phyloP scores from a whole-genome alignment of 2,797 vertebrate species.

The Poeciliopsis paucimaculata region DNA sequence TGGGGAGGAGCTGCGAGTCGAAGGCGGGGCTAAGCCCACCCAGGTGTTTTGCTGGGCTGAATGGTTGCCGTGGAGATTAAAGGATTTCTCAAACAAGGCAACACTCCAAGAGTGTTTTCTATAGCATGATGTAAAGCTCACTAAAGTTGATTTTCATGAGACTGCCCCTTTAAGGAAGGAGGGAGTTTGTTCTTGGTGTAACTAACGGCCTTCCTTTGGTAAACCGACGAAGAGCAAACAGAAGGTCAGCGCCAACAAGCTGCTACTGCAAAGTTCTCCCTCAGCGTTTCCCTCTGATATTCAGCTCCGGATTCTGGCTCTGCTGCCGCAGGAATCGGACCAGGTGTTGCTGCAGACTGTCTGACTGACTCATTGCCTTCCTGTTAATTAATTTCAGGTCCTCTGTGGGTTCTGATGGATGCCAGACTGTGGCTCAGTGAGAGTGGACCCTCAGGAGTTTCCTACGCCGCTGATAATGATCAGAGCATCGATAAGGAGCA shows the following conservation, averaged over 20 bases:
- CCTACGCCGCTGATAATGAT: slow-evolving; percentile 3
- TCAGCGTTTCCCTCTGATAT: neutral
- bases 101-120: too few species aligned
- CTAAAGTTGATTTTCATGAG: too few species aligned
- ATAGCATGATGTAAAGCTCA: too few species aligned
- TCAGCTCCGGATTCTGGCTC: neutral
- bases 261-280: neutral
- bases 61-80: too few species aligned
- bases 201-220: slow-evolving; percentile 20
- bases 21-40: too few species aligned
- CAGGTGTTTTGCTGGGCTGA: too few species aligned
- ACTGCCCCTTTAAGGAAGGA: neutral
- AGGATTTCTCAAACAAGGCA: too few species aligned
- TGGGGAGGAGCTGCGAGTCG: too few species aligned
- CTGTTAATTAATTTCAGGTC: slow-evolving; percentile 4
- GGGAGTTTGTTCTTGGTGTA: slow-evolving; percentile 9
- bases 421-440: neutral
- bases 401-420: slow-evolving; percentile 22
- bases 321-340: neutral
- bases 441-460: neutral
- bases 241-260: slow-evolving; percentile 1
- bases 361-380: slow-evolving; percentile 9
- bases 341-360: neutral
- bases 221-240: slow-evolving; percentile 43
- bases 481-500: slow-evolving; percentile 4